Evolutionary conservation across 1,140 invertebrate species (phyloP).

Genomic region (Pseudomyrmex dendroicus): DNA sequence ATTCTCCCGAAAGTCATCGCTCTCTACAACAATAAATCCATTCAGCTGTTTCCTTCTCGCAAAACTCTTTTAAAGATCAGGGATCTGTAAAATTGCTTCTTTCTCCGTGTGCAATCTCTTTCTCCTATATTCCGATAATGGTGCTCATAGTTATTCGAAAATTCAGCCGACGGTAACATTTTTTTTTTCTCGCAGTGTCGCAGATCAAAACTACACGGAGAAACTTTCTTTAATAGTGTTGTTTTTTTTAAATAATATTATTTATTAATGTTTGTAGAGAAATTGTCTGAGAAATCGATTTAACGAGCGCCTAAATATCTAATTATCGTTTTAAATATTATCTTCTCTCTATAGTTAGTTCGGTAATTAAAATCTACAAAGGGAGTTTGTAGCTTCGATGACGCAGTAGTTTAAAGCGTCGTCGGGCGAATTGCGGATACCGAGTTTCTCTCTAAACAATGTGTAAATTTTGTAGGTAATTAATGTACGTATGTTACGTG

Average conservation of each 20-base stretch:
- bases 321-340: neutral
- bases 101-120: constrained; percentile 1
- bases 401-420: constrained; percentile 42
- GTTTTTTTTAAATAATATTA: neutral
- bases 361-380: constrained; percentile 45
- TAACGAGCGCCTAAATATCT: no score
- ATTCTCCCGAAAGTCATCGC: neutral
- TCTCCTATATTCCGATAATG: constrained; percentile 6
- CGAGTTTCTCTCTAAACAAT: constrained; percentile 53
- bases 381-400: constrained; percentile 16
- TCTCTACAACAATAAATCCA: constrained; percentile 7
- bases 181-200: neutral
- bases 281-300: neutral
- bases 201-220: neutral
- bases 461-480: constrained; percentile 55
- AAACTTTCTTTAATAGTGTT: constrained; percentile 9
- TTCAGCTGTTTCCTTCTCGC: neutral
- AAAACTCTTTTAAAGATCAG: constrained; percentile 24
- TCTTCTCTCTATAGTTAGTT: neutral
- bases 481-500: constrained; percentile 55
- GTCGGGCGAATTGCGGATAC: constrained; percentile 36
- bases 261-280: neutral
- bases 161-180: neutral
- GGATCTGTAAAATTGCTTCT: constrained; percentile 28
- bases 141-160: neutral